Base-by-base conservation (phyloP, 2,888 invertebrate genomes). In the Drosophila picticornis region DNA sequence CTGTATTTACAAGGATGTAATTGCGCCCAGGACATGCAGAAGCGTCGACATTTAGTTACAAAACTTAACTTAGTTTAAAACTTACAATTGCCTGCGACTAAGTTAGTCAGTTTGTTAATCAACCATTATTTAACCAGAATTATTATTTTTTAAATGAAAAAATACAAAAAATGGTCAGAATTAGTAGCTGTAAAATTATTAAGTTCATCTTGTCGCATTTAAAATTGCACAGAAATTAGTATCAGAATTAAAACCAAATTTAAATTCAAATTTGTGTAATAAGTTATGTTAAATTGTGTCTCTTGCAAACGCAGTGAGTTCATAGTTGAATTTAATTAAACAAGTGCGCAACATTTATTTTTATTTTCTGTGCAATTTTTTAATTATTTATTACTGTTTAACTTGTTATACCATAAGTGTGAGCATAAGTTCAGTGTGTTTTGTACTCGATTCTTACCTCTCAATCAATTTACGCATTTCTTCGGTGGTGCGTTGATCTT, bases 381-480 rank as follows among this genome's bases (percentile, higher is more conserved):
- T n/a, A 36, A 38, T 46, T 67, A 11, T 31, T 34, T 5, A 27
- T 53, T 32, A 48, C 16, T 58, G 46, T 3, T 38, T 38, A 1
- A 43, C 52, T 53, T 58, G 38, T 66, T 57, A 60, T 61, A 36
- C 51, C 52, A 43, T 52, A 40, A 34, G 34, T 34, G 34, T 50
- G 57, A 25, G 19, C 60, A 22, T 48, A 55, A 29, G 27, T 57
- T 36, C 46, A 48, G 22, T 34, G 61, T 46, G 34, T 38, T 55
- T 55, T 55, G 31, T 46, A 61, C 69, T 52, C 72, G 22, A 25
- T 80, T 89, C 84, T 97, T 96, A 98, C 98, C 97, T 98, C 96
- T 98, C 98, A 95, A 98, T 97, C 95, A 98, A 97, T 96, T 97
- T 98, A 95, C 98, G 96, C 97, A 98, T 97, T 96, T 98, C 98